Conservation (phyloP, 2,888 invertebrate genomes). For the Hermodice carunculata region DNA sequence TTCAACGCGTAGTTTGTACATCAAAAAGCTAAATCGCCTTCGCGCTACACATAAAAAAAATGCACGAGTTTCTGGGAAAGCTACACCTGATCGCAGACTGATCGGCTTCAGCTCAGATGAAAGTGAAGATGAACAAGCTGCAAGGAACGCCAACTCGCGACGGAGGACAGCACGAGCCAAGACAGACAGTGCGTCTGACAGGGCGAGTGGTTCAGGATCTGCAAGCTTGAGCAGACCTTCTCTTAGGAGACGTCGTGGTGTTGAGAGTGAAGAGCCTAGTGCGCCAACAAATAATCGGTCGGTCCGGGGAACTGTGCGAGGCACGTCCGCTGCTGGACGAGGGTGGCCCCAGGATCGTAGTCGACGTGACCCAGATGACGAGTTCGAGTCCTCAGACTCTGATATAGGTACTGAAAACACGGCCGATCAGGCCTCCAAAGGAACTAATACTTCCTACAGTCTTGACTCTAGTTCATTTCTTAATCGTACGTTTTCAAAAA, state of each 20-base stretch:
- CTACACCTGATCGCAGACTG: conserved; percentile 10
- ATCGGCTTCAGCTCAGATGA: conserved; percentile 37
- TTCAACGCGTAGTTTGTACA: conserved; percentile 29
- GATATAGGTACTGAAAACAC: background rate
- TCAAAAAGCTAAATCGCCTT: conserved; percentile 30
- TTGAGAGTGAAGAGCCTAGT: background rate
- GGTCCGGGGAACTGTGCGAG: background rate
- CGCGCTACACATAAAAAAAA: conserved; percentile 15
- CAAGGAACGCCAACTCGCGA: conserved; percentile 1
- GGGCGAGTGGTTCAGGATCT: too few relatives aligned
- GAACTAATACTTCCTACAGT: background rate
- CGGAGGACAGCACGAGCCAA: background rate
- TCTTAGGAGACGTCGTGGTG: too few relatives aligned
- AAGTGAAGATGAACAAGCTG: conserved; percentile 26
- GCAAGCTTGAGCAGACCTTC: too few relatives aligned
- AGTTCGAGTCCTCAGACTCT: conserved; percentile 11
- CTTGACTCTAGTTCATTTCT: conserved; percentile 6
- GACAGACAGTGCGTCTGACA: too few relatives aligned
- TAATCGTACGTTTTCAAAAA: too few relatives aligned
- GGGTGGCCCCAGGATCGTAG: background rate
- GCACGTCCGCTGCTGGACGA: background rate
- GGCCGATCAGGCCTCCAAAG: background rate
- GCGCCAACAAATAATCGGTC: too few relatives aligned
- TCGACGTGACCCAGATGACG: background rate
- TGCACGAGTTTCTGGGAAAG: background rate